Conservation (phyloP, 2,113 vertebrate genomes). For the Python bivittatus region DNA sequence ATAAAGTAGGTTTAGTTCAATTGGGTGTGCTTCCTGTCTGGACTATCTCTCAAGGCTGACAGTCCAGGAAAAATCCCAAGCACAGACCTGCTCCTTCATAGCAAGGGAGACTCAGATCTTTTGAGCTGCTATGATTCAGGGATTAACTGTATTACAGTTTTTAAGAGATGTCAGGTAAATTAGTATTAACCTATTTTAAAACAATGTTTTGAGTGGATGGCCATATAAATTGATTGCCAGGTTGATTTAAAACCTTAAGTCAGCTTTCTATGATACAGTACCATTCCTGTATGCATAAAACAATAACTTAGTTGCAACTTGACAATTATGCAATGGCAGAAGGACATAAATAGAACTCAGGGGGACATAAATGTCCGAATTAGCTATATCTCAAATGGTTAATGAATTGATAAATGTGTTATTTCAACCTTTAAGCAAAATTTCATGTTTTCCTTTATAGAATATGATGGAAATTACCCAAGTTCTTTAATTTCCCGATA, state of each 20-base stretch:
- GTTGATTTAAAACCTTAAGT: not conserved
- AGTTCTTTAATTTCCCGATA: conserved; percentile 8
- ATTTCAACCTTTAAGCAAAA: conserved; percentile 5
- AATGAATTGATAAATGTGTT: not conserved
- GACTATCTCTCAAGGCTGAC: not conserved
- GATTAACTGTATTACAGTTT: not conserved
- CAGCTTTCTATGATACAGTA: not conserved
- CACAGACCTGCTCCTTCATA: not conserved
- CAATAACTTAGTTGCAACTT: not conserved
- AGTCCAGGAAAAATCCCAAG: not conserved
- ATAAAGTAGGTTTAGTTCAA: not conserved
- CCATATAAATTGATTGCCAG: not conserved
- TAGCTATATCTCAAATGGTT: not conserved
- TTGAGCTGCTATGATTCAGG: not conserved
- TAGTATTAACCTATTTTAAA: not conserved
- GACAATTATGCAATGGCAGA: not conserved
- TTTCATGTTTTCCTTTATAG: conserved; percentile 2
- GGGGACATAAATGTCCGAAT: not conserved
- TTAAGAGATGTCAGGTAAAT: not conserved
- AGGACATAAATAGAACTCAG: not conserved
- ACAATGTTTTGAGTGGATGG: not conserved
- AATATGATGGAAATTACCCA: conserved; percentile 7
- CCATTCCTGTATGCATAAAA: not conserved
- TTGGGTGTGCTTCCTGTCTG: not conserved
- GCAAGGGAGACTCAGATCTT: not conserved